A percentile compares a stretch with the other conserved stretches of the same genome.
These are phyloP conservation scores for Oryzias woworae DNA, from an alignment of 2,113 vertebrate genomes.

Conservation along the genomic window DNA sequence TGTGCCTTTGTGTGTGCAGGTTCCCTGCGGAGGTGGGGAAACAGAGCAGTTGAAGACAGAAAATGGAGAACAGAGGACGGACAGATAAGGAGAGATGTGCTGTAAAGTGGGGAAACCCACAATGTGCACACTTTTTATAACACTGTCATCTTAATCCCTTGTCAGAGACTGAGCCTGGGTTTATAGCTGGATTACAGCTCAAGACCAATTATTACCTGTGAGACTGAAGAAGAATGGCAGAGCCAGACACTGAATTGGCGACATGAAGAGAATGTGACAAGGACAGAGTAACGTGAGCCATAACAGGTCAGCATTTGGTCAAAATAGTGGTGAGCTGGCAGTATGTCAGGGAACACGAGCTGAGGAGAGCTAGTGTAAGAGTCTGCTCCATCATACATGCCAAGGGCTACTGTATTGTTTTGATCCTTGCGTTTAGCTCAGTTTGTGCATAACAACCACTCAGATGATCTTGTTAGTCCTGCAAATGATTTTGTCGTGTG, in stretches of 20 bases:
- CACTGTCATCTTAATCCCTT: conserved; percentile 59
- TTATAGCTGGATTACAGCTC: conserved; percentile 67
- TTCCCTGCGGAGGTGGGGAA: conserved; percentile 1
- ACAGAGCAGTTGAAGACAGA: conserved; percentile 1
- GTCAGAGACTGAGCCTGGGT: conserved; percentile 48
- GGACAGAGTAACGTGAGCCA: conserved; percentile 46
- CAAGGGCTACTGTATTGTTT: conserved; percentile 26
- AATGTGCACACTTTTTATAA: conserved; percentile 33
- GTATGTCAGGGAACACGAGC: conserved; percentile 38
- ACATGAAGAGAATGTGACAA: conserved; percentile 53
- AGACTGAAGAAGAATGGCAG: conserved; percentile 58
- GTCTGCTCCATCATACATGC: conserved; percentile 43
- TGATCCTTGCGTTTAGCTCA: no score
- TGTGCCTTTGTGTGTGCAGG: conserved; percentile 14
- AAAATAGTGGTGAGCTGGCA: conserved; percentile 43
- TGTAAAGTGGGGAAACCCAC: background rate
- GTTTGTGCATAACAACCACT: conserved; percentile 21
- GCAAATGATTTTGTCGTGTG: conserved; percentile 49
- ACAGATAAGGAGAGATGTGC: conserved; percentile 26
- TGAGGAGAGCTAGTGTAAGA: conserved; percentile 15
- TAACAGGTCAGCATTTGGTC: conserved; percentile 49
- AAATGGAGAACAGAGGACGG: conserved; percentile 30
- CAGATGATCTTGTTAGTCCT: conserved; percentile 47
- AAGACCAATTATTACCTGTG: conserved; percentile 66
- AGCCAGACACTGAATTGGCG: conserved; percentile 53